phyloP scores from a whole-genome alignment of 1,140 invertebrate species.

The Chionoecetes opilio region DNA sequence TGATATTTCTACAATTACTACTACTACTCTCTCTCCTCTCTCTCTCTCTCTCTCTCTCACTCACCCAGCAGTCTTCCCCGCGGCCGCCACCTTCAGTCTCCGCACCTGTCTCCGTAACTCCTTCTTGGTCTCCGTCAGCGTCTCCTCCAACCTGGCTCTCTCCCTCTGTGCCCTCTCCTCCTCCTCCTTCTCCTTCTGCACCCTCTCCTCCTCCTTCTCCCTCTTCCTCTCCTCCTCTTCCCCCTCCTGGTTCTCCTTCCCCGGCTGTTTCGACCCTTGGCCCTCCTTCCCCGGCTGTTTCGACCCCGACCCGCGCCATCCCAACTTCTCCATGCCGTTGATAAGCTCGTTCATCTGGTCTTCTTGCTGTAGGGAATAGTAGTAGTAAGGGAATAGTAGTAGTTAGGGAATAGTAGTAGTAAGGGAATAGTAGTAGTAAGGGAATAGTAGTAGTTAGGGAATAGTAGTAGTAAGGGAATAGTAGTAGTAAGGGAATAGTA shows the following conservation, averaged over 20 bases:
- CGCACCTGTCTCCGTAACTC: slow-evolving; percentile 21
- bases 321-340: not conserved
- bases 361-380: not conserved
- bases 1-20: no score
- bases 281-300: not conserved
- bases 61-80: not conserved
- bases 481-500: not conserved
- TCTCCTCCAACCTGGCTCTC: not conserved
- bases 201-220: not conserved
- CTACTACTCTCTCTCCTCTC: no score
- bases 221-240: not conserved
- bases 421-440: not conserved
- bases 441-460: not conserved
- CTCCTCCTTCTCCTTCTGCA: not conserved
- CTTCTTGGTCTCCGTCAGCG: slow-evolving; percentile 27
- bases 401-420: not conserved
- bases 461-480: not conserved
- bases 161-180: not conserved
- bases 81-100: not conserved
- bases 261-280: not conserved
- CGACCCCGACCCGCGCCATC: not conserved
- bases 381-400: not conserved
- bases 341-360: not conserved
- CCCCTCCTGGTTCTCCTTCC: not conserved
- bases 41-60: no score